Evolutionary conservation across 37 sponge, comb jelly and placozoan genomes (phyloP), one percentile per base, ranked within the genome.

Genomic region (Mnemiopsis leidyi): DNA sequence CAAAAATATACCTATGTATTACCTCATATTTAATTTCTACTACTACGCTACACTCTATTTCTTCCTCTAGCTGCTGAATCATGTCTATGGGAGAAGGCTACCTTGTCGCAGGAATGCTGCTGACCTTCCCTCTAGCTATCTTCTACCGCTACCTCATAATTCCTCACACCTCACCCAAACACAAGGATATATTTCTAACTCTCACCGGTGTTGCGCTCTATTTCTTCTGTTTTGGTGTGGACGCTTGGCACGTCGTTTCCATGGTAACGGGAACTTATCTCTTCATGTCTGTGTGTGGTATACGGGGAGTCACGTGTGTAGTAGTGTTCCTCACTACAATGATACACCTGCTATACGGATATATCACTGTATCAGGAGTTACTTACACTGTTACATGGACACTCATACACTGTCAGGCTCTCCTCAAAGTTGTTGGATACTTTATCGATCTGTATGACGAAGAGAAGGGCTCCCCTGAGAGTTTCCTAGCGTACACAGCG

Each of bases 371-470:
- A 0, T 85, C 90, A 32, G 90, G 90, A 3, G 90, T 85, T 23
- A 85, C 3, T 40, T 85, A 85, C 48, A 85, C 90, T 16, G 36
- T 85, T n/a, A 85, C 90, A 7, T 85, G 90, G 90, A 85, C 90
- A 21, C 61, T 85, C 26, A 40, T 85, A 40, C 61, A 85, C 35
- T 85, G 90, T 21, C 28, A 20, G 1, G 90, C 90, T 40, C 32
- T 85, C 26, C 61, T 85, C 5, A 85, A 85, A 26, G 90, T 85
- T 13, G 36, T 40, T 0, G 40, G 61, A 1, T 85, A 85, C 35
- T 38, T 85, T 26, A 39, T 85, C 1, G 90, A 85, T 39, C 40
- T 85, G 24, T 26, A n/a, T 0, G 90, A 85, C 23, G 24, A 36
- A 9, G 21, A 85, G 48, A 26, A 40, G 61, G 90, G 39, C 7